phyloP scores from a whole-genome alignment of 2,797 vertebrate species.

The Petrocephalus schoutedeni region DNA sequence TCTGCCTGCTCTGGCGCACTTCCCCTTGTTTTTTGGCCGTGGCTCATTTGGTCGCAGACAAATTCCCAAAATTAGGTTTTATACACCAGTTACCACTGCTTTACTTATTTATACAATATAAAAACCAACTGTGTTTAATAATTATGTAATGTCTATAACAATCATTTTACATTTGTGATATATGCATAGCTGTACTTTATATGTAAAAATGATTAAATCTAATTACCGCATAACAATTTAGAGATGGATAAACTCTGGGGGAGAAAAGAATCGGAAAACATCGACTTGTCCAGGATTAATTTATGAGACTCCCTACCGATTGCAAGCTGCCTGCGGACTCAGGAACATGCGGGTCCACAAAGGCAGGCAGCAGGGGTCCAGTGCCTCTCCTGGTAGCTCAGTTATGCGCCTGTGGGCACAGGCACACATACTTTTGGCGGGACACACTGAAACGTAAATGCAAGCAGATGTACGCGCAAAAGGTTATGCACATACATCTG shows the following conservation, averaged over 20 bases:
- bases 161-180: neutral
- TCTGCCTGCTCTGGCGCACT: neutral
- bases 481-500: neutral
- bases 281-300: neutral
- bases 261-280: neutral
- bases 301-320: neutral
- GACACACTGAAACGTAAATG: neutral
- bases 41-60: neutral
- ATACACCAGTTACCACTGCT: neutral
- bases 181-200: neutral
- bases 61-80: constrained; percentile 3
- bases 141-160: neutral
- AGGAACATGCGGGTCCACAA: neutral
- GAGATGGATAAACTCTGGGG: neutral
- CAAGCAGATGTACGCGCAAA: neutral
- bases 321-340: neutral
- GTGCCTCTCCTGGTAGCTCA: neutral
- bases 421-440: neutral
- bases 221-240: neutral
- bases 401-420: neutral
- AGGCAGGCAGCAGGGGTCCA: neutral
- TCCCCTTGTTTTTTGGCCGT: neutral
- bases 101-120: neutral
- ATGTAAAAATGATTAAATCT: neutral
- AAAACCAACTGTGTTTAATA: neutral